Conservation (phyloP, 2,113 vertebrate species). For the Petroica traversi region DNA sequence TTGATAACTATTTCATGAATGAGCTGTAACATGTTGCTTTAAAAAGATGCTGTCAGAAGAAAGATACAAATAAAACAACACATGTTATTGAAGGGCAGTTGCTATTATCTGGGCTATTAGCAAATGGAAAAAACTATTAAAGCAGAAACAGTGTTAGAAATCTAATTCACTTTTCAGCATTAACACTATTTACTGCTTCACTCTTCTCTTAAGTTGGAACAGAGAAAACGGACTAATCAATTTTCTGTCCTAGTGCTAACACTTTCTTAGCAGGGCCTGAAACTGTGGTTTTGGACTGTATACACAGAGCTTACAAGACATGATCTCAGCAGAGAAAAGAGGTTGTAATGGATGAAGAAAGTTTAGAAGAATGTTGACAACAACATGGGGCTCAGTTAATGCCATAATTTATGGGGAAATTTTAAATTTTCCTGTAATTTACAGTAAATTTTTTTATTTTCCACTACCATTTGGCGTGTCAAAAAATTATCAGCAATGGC, state of each 20-base stretch:
- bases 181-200: conserved; percentile 34
- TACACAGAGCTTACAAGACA: not conserved
- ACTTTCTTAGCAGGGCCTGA: not conserved
- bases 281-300: not conserved
- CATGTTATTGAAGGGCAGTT: conserved; percentile 39
- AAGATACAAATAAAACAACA: conserved; percentile 39
- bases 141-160: conserved; percentile 49
- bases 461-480: not conserved
- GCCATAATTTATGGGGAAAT: not conserved
- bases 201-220: conserved; percentile 8
- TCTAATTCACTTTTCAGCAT: conserved; percentile 53
- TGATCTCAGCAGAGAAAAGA: not conserved
- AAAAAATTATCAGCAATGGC: not conserved
- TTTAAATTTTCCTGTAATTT: not conserved
- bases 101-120: conserved; percentile 63
- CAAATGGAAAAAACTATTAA: conserved; percentile 64
- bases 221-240: conserved; percentile 29
- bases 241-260: conserved; percentile 3
- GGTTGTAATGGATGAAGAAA: not conserved
- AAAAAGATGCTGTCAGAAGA: conserved; percentile 55
- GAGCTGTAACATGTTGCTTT: conserved; percentile 48
- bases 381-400: not conserved
- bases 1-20: conserved; percentile 61
- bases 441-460: not conserved
- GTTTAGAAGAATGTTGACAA: not conserved